Evolutionary conservation across 2,113 vertebrate species (phyloP).

Genomic region (Apeltes quadracus): DNA sequence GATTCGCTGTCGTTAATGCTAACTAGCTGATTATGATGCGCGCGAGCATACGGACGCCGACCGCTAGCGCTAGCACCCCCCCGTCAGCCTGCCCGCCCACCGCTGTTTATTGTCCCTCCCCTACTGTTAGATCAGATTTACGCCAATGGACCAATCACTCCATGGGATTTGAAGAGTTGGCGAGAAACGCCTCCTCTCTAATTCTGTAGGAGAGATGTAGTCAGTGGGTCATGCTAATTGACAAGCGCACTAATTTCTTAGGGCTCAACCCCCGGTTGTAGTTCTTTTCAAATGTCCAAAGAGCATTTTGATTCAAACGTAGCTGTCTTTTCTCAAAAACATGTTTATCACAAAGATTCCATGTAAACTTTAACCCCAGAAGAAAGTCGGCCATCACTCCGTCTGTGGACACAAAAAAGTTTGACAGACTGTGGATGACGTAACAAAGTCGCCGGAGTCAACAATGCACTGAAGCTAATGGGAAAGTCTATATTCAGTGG

Average conservation of each 20-base stretch:
- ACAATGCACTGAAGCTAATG: conserved; percentile 58
- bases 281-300: background rate
- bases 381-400: conserved; percentile 7
- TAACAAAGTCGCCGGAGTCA: conserved; percentile 60
- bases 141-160: background rate
- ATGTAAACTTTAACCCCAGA: background rate
- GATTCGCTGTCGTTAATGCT: no score
- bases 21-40: no score
- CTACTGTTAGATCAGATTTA: no score
- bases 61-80: no score
- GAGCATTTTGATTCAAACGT: background rate
- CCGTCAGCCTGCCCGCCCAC: no score
- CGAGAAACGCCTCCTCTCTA: background rate
- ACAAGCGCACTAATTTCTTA: background rate
- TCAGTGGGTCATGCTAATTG: background rate
- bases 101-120: no score
- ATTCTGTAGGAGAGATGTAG: background rate
- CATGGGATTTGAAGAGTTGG: background rate
- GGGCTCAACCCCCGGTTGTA: no score
- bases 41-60: no score
- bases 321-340: background rate
- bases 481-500: conserved; percentile 64
- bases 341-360: conserved; percentile 15
- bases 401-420: conserved; percentile 4
- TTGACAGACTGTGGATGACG: conserved; percentile 47